Evolutionary conservation across 2,113 vertebrate genomes (phyloP).

Genomic region (Austrofundulus limnaeus): DNA sequence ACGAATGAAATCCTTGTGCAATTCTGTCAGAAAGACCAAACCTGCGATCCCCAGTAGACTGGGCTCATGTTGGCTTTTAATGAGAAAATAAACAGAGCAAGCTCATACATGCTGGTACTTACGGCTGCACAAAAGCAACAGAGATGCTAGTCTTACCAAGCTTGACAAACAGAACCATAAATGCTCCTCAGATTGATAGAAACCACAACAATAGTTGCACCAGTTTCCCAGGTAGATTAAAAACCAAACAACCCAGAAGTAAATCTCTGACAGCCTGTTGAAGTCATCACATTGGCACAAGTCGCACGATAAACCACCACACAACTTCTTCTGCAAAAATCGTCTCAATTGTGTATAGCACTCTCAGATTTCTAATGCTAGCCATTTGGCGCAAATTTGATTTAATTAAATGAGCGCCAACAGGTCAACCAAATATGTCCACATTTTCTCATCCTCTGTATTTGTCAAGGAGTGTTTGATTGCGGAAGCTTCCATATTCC

Average conservation of each 20-base stretch:
- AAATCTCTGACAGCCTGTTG: background rate
- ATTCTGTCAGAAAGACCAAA: background rate
- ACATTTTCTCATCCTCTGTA: conserved; percentile 25
- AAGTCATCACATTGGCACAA: conserved; percentile 60
- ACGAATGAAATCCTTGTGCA: conserved; percentile 6
- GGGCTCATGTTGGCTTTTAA: background rate
- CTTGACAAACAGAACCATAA: background rate
- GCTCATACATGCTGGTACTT: background rate
- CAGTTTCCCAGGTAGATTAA: background rate
- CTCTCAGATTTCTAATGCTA: conserved; percentile 13
- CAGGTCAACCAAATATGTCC: background rate
- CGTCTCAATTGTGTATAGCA: background rate
- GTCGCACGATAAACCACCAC: conserved; percentile 25
- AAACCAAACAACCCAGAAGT: conserved; percentile 9
- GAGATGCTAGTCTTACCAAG: background rate
- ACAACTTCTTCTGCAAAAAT: background rate
- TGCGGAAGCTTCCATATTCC: conserved; percentile 65
- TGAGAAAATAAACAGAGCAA: background rate
- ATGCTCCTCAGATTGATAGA: background rate
- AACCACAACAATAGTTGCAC: conserved; percentile 12
- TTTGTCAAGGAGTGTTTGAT: conserved; percentile 72
- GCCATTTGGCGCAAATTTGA: background rate
- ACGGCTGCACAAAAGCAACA: background rate
- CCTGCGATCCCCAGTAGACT: background rate
- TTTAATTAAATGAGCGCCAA: conserved; percentile 1